A percentile compares a stretch with the other conserved stretches of the same genome.
phyloP scores from a whole-genome alignment of 2,888 invertebrate species.

The Fabriciana adippe region DNA sequence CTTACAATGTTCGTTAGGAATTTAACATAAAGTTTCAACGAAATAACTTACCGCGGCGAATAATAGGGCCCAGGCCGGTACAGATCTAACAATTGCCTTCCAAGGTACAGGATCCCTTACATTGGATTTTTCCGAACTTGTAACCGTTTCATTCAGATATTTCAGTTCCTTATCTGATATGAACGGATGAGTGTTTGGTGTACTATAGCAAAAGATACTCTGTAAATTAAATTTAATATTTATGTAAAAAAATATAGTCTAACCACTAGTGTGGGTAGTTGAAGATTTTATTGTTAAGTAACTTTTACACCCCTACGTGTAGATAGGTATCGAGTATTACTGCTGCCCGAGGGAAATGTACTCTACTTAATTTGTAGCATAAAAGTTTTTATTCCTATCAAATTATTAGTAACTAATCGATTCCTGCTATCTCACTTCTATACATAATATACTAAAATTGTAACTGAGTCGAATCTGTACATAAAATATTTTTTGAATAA shows the following conservation, averaged over 20 bases:
- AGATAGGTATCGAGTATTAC: no score
- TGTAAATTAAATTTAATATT: slow-evolving; percentile 47
- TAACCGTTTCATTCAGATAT: slow-evolving; percentile 83
- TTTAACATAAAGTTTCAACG: slow-evolving; percentile 7
- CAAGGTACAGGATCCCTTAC: slow-evolving; percentile 85
- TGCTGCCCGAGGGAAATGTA: no score
- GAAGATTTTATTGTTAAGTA: not conserved
- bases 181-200: slow-evolving; percentile 79
- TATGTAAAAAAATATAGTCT: not conserved
- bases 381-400: no score
- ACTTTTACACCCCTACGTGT: no score
- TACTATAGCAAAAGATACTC: slow-evolving; percentile 78
- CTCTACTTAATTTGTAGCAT: no score
- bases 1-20: not conserved
- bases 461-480: no score
- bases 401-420: no score
- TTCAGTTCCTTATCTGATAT: slow-evolving; percentile 80
- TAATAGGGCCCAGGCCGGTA: slow-evolving; percentile 88
- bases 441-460: no score
- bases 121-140: slow-evolving; percentile 76
- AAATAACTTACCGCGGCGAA: slow-evolving; percentile 83
- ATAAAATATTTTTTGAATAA: no score
- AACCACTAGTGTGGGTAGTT: no score
- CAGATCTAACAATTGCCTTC: slow-evolving; percentile 86
- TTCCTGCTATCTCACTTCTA: no score